Base-by-base conservation (phyloP, 2,888 invertebrate genomes). In the Lithosia quadra region DNA sequence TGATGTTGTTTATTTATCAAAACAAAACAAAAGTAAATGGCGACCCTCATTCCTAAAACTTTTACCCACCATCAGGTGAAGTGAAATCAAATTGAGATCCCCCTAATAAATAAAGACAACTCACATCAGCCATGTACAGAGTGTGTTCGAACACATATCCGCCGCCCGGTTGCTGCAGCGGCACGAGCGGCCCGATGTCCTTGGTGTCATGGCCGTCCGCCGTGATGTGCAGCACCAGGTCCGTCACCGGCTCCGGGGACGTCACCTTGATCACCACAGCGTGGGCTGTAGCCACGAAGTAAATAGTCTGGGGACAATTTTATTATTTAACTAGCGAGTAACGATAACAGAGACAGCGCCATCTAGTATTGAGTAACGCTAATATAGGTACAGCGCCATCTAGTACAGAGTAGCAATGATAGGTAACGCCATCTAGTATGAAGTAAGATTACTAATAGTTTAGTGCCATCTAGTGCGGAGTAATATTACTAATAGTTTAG, bases 261-360 rank as follows among this genome's bases (percentile, higher is more conserved):
- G 95, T 80, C 62, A 96, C 92, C 2, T 92, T 89, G 18, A 95
- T 83, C 1, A 95, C 95, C 2, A 95, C 93, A 34, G 95, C 94
- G 86, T 97, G 96, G 0, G 96, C 92, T 5, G 94, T 87, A 1
- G 96, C 96, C 28, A 91, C 94, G 65, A 96, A 92, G 36, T 92
- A 84, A 0, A 95, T 92, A 1, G 92, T 91, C 91, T 96, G 91
- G 0, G 89, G 86, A 7, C 2, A 86, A 57, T 18, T 22, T 22
- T 22, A 21, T 22, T 22, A 13, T 1, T n/a, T n/a, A n/a, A n/a
- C n/a, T n/a, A n/a, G n/a, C n/a, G n/a, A n/a, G n/a, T n/a, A n/a
- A n/a, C n/a, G n/a, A n/a, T n/a, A n/a, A n/a, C n/a, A n/a, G n/a
- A n/a, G n/a, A n/a, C n/a, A 49, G n/a, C 49, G 49, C 49, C n/a